Evolutionary conservation across 2,797 vertebrate genomes (phyloP), one percentile per base, ranked within the genome.

Genomic region (Sphenopsis melanotis): DNA sequence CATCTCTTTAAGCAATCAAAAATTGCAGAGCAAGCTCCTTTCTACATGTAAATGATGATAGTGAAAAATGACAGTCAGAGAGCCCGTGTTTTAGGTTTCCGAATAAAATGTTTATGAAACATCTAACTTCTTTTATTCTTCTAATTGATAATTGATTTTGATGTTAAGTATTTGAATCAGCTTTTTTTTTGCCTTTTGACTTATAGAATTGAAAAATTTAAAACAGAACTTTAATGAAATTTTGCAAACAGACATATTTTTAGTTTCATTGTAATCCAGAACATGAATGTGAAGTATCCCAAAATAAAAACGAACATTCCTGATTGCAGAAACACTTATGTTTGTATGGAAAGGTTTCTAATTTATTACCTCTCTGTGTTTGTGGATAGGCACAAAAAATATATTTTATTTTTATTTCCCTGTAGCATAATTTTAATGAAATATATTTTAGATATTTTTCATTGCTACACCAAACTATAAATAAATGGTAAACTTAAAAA

Each of bases 51-150:
- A 69, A 92, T 96, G 10, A 78, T 83, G 84, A 78, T 53, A 66
- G 32, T 78, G 81, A 77, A 79, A 56, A 76, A 74, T 71, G 18
- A 37, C 77, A 39, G 74, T 69, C 92, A 94, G 96, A 94, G 94
- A 94, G 60, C 79, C 79, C 0, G 0, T 66, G 86, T 96, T 96
- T 94, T 76, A 89, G 44, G 50, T 95, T 93, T 81, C 63, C 83
- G 94, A 95, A 68, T n/a, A 85, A 90, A 94, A 75, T 21, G 4
- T 88, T 86, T 94, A 91, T 83, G 80, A 96, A 92, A 61, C 16
- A 77, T 66, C 68, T 80, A 70, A 86, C 97, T 95, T 82, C 60
- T 74, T 11, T 70, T 70, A 77, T 69, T 95, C 44, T 94, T 93
- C 80, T 94, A 83, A 34, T 47, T 41, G 26, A 21, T 56, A 63